phyloP scores from a whole-genome alignment of 2,797 vertebrate genomes.

The Sparidentex hasta region DNA sequence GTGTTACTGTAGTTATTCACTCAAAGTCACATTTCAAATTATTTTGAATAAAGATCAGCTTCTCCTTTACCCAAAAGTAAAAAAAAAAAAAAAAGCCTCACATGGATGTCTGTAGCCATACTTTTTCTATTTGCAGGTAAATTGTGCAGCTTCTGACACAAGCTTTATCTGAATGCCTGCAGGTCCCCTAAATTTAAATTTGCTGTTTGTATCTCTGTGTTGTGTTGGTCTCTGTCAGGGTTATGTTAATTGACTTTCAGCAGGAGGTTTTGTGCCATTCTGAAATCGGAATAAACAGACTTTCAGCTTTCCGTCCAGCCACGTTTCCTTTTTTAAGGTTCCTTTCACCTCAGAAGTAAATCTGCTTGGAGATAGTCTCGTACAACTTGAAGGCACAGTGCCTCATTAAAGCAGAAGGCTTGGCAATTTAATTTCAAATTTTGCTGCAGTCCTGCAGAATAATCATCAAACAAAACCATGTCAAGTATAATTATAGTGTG shows the following conservation, averaged over 20 bases:
- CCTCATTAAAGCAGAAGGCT: constrained; percentile 67
- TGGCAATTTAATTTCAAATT: constrained; percentile 69
- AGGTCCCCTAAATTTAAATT: constrained; percentile 85
- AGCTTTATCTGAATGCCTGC: constrained; percentile 87
- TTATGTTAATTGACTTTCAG: constrained; percentile 89
- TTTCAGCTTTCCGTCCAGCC: constrained; percentile 67
- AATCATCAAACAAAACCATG: constrained; percentile 78
- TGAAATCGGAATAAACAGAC: constrained; percentile 68
- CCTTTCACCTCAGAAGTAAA: constrained; percentile 65
- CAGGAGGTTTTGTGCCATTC: constrained; percentile 82
- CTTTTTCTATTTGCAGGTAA: constrained; percentile 85
- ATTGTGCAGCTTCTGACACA: constrained; percentile 79
- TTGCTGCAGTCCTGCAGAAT: constrained; percentile 56
- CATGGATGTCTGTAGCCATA: constrained; percentile 76
- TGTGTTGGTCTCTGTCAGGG: constrained; percentile 81
- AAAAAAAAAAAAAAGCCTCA: constrained; percentile 48
- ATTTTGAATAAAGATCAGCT: constrained; percentile 67
- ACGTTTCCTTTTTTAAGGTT: constrained; percentile 55
- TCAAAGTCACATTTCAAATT: constrained; percentile 62
- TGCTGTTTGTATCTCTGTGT: constrained; percentile 83
- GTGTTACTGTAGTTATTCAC: constrained; percentile 42
- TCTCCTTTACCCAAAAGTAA: constrained; percentile 52
- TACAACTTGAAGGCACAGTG: constrained; percentile 68
- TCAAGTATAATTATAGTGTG: constrained; percentile 71
- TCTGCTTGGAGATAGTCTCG: constrained; percentile 70